Evolutionary conservation across 2,113 vertebrate species (phyloP).

Genomic region (Pseudorectes ferrugineus): DNA sequence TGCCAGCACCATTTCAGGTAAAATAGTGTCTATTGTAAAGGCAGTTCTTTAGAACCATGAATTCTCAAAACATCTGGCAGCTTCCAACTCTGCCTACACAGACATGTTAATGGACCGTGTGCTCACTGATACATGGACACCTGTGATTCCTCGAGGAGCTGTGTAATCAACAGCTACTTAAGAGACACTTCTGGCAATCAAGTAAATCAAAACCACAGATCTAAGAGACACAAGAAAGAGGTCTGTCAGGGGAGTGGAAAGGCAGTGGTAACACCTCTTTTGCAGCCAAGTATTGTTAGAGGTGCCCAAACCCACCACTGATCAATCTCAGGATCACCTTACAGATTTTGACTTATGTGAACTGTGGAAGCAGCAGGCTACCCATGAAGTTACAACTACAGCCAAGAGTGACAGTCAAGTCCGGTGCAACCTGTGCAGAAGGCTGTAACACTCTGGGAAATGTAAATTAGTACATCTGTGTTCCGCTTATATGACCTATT

Average conservation of each 20-base stretch:
- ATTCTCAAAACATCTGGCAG: background rate
- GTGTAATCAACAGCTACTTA: background rate
- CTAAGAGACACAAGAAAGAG: background rate
- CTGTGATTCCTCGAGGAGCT: background rate
- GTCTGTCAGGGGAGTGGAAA: background rate
- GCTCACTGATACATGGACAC: background rate
- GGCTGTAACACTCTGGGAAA: background rate
- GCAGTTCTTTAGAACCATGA: background rate
- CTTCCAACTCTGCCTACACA: background rate
- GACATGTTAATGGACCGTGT: rapidly evolving
- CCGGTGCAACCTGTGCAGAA: background rate
- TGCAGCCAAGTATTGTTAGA: background rate
- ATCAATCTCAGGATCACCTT: background rate
- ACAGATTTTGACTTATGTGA: background rate
- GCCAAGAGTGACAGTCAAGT: background rate
- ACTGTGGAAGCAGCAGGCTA: background rate
- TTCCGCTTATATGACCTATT: background rate
- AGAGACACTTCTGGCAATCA: background rate
- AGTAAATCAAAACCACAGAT: background rate
- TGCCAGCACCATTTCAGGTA: background rate
- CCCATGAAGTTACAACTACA: background rate
- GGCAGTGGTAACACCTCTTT: background rate
- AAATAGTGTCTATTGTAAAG: background rate
- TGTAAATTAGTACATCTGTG: background rate
- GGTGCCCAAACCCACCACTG: background rate